Evolutionary conservation across 2,113 vertebrate species (phyloP).

Genomic region (Scartelaos histophorus): DNA sequence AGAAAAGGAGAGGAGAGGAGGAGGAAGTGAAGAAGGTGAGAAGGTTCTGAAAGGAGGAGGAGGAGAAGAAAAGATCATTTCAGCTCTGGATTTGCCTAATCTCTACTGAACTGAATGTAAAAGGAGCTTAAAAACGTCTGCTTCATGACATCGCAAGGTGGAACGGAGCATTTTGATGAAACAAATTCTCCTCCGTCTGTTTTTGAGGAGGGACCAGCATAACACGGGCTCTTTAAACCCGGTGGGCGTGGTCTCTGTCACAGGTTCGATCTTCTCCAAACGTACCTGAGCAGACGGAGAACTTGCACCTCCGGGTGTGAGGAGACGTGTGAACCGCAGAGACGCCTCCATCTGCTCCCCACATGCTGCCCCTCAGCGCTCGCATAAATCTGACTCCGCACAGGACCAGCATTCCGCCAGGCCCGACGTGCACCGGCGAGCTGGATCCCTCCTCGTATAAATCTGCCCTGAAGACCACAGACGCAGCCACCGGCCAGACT

Average conservation of each 20-base stretch:
- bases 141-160: too few relatives aligned
- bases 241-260: background rate
- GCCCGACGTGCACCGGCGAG: conserved; percentile 64
- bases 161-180: too few relatives aligned
- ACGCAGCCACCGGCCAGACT: conserved; percentile 7
- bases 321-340: conserved; percentile 50
- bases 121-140: too few relatives aligned
- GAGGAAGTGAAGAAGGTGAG: conserved; percentile 3
- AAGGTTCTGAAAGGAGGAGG: background rate
- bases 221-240: too few relatives aligned
- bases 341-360: too few relatives aligned
- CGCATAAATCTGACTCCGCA: conserved; percentile 80
- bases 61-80: background rate
- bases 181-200: too few relatives aligned
- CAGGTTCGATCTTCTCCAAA: background rate
- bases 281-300: too few relatives aligned
- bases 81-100: too few relatives aligned
- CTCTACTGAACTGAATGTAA: too few relatives aligned
- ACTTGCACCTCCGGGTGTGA: conserved; percentile 38
- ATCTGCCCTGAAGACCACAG: conserved; percentile 32
- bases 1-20: background rate
- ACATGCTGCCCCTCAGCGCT: conserved; percentile 66
- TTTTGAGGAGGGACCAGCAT: too few relatives aligned
- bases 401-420: conserved; percentile 72
- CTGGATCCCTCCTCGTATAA: conserved; percentile 55